Conservation (phyloP, 2,113 vertebrate genomes). For the Todiramphus chloris region DNA sequence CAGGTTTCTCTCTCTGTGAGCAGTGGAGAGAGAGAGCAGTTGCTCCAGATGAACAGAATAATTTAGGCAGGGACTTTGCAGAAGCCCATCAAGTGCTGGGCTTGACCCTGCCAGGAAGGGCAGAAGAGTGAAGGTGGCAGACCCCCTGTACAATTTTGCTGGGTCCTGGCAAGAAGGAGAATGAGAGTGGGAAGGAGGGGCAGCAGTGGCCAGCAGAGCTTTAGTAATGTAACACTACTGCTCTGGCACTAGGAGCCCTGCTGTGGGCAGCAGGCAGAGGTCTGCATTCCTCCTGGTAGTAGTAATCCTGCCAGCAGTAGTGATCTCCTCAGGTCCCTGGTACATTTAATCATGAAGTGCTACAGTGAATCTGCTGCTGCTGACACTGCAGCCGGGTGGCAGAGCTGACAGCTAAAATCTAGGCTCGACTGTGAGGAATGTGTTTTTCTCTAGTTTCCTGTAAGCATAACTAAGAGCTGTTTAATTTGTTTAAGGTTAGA, state of each 20-base stretch:
- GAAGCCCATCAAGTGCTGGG: background rate
- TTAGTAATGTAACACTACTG: background rate
- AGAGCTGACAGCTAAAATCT: background rate
- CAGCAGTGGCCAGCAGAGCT: background rate
- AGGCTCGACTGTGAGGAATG: background rate
- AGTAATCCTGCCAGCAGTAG: background rate
- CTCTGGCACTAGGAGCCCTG: background rate
- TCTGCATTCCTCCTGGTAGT: background rate
- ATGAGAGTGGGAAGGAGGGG: background rate
- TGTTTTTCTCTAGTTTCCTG: background rate
- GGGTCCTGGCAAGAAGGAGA: background rate
- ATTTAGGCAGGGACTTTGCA: background rate
- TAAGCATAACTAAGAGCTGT: background rate
- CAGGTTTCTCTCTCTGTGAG: background rate
- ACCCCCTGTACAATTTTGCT: background rate
- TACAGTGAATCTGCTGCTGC: background rate
- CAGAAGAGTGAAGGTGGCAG: background rate
- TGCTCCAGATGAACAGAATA: no score
- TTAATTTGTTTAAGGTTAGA: background rate
- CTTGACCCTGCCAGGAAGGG: background rate
- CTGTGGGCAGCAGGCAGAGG: background rate
- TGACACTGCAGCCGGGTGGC: fast-evolving
- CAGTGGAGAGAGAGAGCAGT: no score
- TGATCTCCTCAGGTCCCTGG: background rate
- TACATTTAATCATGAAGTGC: background rate